A percentile compares a stretch with the other conserved stretches of the same genome.
Evolutionary conservation across 2,888 invertebrate species (phyloP).

Genomic region (Pteria penguin): DNA sequence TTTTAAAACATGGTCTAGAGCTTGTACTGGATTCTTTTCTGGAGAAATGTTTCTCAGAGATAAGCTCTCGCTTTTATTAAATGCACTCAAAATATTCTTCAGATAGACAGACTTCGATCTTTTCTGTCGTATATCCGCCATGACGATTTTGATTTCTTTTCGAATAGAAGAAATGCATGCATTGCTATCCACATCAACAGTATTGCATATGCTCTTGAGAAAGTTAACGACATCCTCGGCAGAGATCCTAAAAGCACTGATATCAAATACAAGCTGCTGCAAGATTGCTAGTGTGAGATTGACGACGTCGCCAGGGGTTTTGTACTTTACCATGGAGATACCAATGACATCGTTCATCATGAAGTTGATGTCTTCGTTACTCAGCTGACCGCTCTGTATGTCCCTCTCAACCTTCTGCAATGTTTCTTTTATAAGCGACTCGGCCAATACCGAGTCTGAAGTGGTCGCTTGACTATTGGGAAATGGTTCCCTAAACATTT

Average conservation of each 20-base stretch:
- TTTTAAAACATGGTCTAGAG: slow-evolving; percentile 50
- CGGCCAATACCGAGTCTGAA: slow-evolving; percentile 37
- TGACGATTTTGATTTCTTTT: background rate
- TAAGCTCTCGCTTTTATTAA: background rate
- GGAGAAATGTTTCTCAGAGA: background rate
- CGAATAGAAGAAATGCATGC: background rate
- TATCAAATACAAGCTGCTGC: slow-evolving; percentile 17
- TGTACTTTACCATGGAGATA: background rate
- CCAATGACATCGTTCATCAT: slow-evolving; percentile 9
- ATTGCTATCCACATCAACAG: too few species aligned
- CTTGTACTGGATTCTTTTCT: slow-evolving; percentile 45
- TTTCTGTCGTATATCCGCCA: slow-evolving; percentile 17
- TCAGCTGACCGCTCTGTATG: slow-evolving; percentile 46
- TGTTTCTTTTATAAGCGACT: slow-evolving; percentile 52
- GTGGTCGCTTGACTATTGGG: background rate
- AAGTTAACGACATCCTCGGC: background rate
- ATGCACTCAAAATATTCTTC: background rate
- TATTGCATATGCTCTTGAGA: background rate
- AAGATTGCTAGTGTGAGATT: slow-evolving; percentile 29
- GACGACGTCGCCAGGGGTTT: slow-evolving; percentile 27
- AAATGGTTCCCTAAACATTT: background rate
- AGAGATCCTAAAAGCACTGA: background rate
- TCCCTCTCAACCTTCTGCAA: slow-evolving; percentile 52
- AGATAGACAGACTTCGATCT: slow-evolving; percentile 1
- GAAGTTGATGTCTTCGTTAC: slow-evolving; percentile 36